These are phyloP conservation scores for Melanophora roralis DNA, from an alignment of 2,888 invertebrate genomes.

Conservation along the genomic window DNA sequence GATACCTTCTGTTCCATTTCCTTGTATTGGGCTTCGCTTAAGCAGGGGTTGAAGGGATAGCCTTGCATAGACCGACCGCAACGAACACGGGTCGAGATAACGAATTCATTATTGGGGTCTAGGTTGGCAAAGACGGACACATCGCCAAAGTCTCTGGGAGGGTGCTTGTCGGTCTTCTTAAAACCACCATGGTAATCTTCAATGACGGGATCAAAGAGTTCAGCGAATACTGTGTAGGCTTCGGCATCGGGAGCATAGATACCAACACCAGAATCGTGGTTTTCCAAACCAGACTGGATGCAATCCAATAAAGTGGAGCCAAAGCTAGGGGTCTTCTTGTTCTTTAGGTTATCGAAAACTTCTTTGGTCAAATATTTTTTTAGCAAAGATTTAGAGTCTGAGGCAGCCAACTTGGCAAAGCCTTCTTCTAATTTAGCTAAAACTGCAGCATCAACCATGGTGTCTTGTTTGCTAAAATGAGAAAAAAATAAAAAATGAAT, in stretches of 20 bases:
- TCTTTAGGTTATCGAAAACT: slow-evolving; percentile 93
- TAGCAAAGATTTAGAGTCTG: slow-evolving; percentile 96
- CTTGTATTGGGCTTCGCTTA: slow-evolving; percentile 97
- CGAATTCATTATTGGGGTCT: slow-evolving; percentile 92
- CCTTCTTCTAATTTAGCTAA: slow-evolving; percentile 94
- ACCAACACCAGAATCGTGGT: slow-evolving; percentile 97
- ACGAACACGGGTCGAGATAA: slow-evolving; percentile 96
- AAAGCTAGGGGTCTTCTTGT: slow-evolving; percentile 91
- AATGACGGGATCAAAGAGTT: slow-evolving; percentile 97
- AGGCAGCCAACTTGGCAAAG: slow-evolving; percentile 89
- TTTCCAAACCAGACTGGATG: slow-evolving; percentile 97
- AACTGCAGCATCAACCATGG: slow-evolving; percentile 94
- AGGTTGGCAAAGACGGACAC: slow-evolving; percentile 92
- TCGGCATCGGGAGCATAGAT: slow-evolving; percentile 99
- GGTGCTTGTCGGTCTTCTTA: slow-evolving; percentile 96
- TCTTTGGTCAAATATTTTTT: slow-evolving; percentile 96
- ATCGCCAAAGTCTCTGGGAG: slow-evolving; percentile 96
- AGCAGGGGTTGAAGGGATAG: slow-evolving; percentile 98
- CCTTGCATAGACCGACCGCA: slow-evolving; percentile 97
- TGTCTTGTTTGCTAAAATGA: slow-evolving; percentile 82
- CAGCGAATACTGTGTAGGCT: slow-evolving; percentile 93
- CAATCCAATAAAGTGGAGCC: slow-evolving; percentile 95
- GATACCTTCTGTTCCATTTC: slow-evolving; percentile 97
- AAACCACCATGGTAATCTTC: slow-evolving; percentile 98
- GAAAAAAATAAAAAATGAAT: slow-evolving; percentile 52